Evolutionary conservation across 2,797 vertebrate species (phyloP), one percentile per base, ranked within the genome.

Genomic region (Pangasius macronema): DNA sequence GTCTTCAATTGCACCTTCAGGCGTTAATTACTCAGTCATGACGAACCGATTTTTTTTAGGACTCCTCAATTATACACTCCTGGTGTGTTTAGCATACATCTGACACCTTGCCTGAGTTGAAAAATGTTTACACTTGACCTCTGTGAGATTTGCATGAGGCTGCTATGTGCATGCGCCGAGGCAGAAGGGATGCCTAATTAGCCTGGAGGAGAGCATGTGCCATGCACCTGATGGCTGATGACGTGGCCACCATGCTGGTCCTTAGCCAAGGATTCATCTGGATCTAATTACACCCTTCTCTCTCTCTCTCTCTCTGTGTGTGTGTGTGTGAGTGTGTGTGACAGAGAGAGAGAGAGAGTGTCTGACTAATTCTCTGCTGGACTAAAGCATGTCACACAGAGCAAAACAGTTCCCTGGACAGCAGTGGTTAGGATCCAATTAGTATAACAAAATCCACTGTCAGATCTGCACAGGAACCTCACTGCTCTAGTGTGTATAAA

Each of bases 111-210:
- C 3, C 22, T 14, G 55, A 61, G 33, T 16, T 59, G 13, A 59
- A 59, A 57, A 10, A 27, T 39, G 53, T 42, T 61, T 39, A 79
- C 33, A n/a, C 24, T 27, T 27, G 55, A 84, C 27, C 4, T 84
- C 27, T 67, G 77, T 83, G 67, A 72, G 63, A 36, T 83, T 55
- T 61, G 55, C 2, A 61, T 68, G 82, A 70, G 49, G 46, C 76
- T 59, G 61, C n/a, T 51, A 75, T 61, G 51, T 33, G 55, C 55
- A 39, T 7, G 16, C 46, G 72, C 65, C 10, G 14, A 90, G 85
- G 86, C 81, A 89, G 85, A 85, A 88, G 72, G 85, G 87, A 90
- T 61, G 65, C 86, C 67, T 92, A 91, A 92, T 87, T 93, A 91
- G 91, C 59, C 79, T 76, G 83, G 81, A 86, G 46, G 55, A 7